Percentiles rank a stretch among this genome's conserved stretches.
phyloP scores from a whole-genome alignment of 1,140 invertebrate species.

The Lycorma delicatula region DNA sequence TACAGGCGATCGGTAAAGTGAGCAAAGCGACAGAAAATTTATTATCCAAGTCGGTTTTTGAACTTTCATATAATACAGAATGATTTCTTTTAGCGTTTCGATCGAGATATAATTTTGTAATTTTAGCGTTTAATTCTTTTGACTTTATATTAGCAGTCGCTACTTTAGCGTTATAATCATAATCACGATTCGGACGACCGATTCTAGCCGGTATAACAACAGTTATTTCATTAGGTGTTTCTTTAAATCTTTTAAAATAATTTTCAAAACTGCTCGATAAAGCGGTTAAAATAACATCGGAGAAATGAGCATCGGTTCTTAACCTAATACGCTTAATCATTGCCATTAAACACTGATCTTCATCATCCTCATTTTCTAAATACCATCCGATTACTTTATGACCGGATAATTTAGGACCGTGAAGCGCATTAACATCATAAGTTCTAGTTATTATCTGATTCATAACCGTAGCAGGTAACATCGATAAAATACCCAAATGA shows the following conservation, averaged over 20 bases:
- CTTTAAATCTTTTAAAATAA: conserved; percentile 34
- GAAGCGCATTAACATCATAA: conserved; percentile 35
- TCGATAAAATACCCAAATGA: neutral
- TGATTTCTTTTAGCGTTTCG: conserved; percentile 5
- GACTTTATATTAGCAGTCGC: neutral
- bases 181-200: conserved; percentile 20
- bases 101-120: conserved; percentile 10
- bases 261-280: conserved; percentile 36
- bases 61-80: conserved; percentile 13
- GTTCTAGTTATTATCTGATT: conserved; percentile 35
- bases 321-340: conserved; percentile 38
- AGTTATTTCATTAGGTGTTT: conserved; percentile 29
- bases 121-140: conserved; percentile 6
- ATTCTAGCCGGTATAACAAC: conserved; percentile 31
- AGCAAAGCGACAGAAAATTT: conserved; percentile 34
- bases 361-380: conserved; percentile 26
- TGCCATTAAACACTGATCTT: conserved; percentile 34
- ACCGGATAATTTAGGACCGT: conserved; percentile 36
- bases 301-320: conserved; percentile 33
- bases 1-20: conserved; percentile 28
- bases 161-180: neutral
- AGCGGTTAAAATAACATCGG: conserved; percentile 37
- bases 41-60: conserved; percentile 22
- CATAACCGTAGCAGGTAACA: conserved; percentile 30
- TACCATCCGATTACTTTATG: conserved; percentile 37